Evolutionary conservation across 2,797 vertebrate genomes (phyloP).

Genomic region (Phyllotis vaccarum): DNA sequence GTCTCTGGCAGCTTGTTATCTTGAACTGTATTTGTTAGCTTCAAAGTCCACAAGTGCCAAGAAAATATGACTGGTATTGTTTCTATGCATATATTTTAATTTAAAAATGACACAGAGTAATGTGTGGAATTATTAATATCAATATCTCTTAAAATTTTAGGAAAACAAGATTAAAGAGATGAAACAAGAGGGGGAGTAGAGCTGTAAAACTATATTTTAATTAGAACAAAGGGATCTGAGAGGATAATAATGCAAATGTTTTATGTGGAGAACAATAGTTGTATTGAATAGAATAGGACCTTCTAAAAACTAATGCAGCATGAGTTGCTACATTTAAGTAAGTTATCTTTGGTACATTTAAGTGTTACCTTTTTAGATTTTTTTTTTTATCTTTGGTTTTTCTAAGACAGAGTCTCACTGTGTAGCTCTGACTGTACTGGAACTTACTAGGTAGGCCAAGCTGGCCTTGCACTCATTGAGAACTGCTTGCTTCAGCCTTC

Average conservation of each 20-base stretch:
- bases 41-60: slow-evolving; percentile 68
- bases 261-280: too few species aligned
- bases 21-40: slow-evolving; percentile 73
- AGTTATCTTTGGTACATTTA: background rate
- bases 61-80: background rate
- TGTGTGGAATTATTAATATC: background rate
- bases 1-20: slow-evolving; percentile 68
- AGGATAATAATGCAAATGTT: background rate
- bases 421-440: background rate
- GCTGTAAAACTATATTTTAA: background rate
- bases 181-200: background rate
- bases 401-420: background rate
- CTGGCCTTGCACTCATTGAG: background rate
- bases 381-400: background rate
- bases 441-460: background rate
- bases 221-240: slow-evolving; percentile 13
- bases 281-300: background rate
- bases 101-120: slow-evolving; percentile 10
- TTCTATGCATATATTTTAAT: background rate
- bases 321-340: background rate
- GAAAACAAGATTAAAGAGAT: background rate
- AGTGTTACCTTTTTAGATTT: background rate
- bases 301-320: background rate
- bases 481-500: background rate
- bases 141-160: background rate